Evolutionary conservation across 2,888 invertebrate genomes (phyloP).

Genomic region (Hemithea aestivaria): DNA sequence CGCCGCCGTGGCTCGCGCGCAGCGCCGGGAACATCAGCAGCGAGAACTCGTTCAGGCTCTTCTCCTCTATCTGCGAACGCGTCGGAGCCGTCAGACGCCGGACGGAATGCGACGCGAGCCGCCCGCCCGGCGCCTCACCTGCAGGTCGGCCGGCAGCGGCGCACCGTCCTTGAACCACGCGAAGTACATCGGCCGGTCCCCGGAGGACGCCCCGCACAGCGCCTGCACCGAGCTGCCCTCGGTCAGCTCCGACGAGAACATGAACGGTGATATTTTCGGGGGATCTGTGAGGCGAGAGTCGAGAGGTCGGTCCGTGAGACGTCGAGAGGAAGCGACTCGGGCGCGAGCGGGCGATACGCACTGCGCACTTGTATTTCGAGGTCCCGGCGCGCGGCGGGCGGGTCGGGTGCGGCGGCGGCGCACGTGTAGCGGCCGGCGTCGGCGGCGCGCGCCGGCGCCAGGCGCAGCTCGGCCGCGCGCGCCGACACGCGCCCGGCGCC

Average conservation of each 20-base stretch:
- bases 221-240: slow-evolving; percentile 90
- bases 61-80: slow-evolving; percentile 80
- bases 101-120: no score
- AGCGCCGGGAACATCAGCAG: slow-evolving; percentile 84
- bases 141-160: slow-evolving; percentile 79
- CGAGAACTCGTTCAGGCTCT: slow-evolving; percentile 84
- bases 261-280: slow-evolving; percentile 92
- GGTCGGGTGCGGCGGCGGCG: slow-evolving; percentile 84
- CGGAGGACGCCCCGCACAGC: slow-evolving; percentile 86
- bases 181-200: slow-evolving; percentile 84
- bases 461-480: slow-evolving; percentile 50
- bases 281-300: slow-evolving; percentile 83
- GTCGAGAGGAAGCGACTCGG: neutral
- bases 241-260: slow-evolving; percentile 88
- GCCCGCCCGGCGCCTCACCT: no score
- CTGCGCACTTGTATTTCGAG: slow-evolving; percentile 85
- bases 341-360: slow-evolving; percentile 49
- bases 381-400: slow-evolving; percentile 83
- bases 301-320: no score
- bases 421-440: slow-evolving; percentile 90
- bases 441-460: slow-evolving; percentile 59
- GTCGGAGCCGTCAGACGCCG: no score
- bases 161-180: slow-evolving; percentile 83
- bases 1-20: slow-evolving; percentile 82
- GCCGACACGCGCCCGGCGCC: slow-evolving; percentile 65